These are phyloP conservation scores for Drosophila peninsularis DNA, from an alignment of 2,888 invertebrate species.

Conservation along the genomic window DNA sequence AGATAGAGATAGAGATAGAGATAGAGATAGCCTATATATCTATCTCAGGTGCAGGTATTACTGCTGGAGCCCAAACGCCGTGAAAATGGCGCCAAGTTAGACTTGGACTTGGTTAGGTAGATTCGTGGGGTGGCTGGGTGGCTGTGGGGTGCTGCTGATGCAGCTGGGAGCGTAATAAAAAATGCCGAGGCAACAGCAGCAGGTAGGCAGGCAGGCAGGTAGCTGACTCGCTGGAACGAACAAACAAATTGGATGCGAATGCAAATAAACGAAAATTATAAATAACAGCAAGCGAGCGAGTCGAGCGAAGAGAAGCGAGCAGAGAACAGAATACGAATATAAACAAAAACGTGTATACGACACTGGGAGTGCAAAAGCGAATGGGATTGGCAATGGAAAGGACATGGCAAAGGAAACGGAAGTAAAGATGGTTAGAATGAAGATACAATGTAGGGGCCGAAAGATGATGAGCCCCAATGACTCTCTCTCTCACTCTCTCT, in stretches of 20 bases:
- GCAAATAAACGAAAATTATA: constrained; percentile 83
- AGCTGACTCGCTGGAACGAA: constrained; percentile 39
- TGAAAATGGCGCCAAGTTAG: constrained; percentile 22
- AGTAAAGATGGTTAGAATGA: constrained; percentile 9
- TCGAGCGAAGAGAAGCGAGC: constrained; percentile 26
- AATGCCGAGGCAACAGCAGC: constrained; percentile 30
- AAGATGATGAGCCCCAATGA: constrained; percentile 64
- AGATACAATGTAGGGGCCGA: constrained; percentile 31
- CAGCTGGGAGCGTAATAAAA: constrained; percentile 51
- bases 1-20: not conserved
- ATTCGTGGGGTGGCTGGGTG: constrained; percentile 1
- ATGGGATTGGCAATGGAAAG: constrained; percentile 10
- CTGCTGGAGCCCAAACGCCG: constrained; percentile 20
- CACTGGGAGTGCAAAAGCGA: constrained; percentile 22
- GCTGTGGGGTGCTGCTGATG: constrained; percentile 16
- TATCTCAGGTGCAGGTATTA: constrained; percentile 19
- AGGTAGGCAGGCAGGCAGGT: constrained; percentile 14
- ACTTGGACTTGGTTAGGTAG: constrained; percentile 28
- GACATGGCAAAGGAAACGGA: constrained; percentile 4
- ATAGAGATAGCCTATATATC: not conserved
- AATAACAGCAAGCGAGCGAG: constrained; percentile 72
- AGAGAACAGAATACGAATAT: constrained; percentile 31
- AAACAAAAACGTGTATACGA: constrained; percentile 32
- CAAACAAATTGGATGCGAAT: constrained; percentile 82
- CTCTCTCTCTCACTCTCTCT: not conserved